Evolutionary conservation across 2,113 vertebrate species (phyloP), one percentile per base, ranked within the genome.

Genomic region (Himantopus leucocephalus): DNA sequence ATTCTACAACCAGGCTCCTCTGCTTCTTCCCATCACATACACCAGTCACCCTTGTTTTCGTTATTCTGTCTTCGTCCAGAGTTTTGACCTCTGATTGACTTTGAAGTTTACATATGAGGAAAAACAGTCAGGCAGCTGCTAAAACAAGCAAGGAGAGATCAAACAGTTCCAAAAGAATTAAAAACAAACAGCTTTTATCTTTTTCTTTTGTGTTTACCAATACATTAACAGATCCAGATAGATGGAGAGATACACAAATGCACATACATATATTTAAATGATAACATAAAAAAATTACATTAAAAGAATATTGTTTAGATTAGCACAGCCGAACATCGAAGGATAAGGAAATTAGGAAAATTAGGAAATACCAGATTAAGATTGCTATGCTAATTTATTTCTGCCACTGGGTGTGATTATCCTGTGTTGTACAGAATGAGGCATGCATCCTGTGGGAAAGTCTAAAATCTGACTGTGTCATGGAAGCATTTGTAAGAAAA

Each of bases 41-140:
- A 5, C 85, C 71, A 87, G 52, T 60, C 74, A 63, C 70, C 8
- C 4, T 64, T 96, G 94, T 85, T 95, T 97, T 94, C 66, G 0
- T 96, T 89, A 60, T 60, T 78, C 88, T 73, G 80, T 74, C 94
- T 95, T 92, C 39, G 10, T 85, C 85, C 91, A 88, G 79, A 86
- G 90, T 85, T 95, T 96, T 97, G 97, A 97, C 96, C 97, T 96
- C 94, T 91, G 77, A 77, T 94, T 97, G 94, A 97, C 95, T 97
- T 96, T 95, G 92, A 97, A 95, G 96, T 97, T 97, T 97, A 97
- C 91, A 94, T 97, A 95, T 0, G 12, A 96, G 89, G 81, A 95
- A 94, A 94, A 97, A 92, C 90, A 96, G 94, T 71, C 88, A 94
- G 88, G 85, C 97, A 97, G 97, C 97, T 97, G 96, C 96, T 97